These are phyloP conservation scores for Neodon shergylaensis DNA, from an alignment of 2,113 vertebrate genomes.

Conservation along the genomic window DNA sequence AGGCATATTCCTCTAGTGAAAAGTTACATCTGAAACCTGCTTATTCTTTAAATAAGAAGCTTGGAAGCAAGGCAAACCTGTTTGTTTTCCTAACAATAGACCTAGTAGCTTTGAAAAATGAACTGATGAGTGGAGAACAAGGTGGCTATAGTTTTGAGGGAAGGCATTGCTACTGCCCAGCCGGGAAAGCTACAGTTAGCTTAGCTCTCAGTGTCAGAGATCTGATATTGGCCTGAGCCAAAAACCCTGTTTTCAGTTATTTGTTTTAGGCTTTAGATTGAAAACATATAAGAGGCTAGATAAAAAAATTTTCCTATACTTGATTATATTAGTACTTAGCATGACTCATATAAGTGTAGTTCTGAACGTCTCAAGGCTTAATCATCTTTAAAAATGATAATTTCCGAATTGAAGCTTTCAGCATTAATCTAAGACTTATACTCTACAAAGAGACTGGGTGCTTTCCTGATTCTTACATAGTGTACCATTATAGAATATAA, in stretches of 20 bases:
- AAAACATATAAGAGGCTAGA: not conserved
- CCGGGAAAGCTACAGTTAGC: not conserved
- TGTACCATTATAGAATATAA: not conserved
- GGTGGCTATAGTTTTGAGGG: not conserved
- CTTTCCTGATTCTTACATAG: not conserved
- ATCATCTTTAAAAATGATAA: not conserved
- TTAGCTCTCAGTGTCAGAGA: not conserved
- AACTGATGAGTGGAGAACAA: not conserved
- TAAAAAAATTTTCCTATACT: not conserved
- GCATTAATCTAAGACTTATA: not conserved
- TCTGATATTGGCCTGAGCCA: not conserved
- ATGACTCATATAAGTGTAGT: not conserved
- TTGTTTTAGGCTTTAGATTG: not conserved
- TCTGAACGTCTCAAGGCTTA: not conserved
- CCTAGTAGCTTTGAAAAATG: not conserved
- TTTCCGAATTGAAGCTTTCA: not conserved
- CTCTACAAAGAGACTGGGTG: not conserved
- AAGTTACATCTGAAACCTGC: not conserved
- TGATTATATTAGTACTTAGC: not conserved
- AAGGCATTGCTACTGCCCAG: not conserved
- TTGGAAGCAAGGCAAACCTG: not conserved
- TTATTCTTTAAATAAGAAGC: not conserved
- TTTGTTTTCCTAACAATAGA: not conserved
- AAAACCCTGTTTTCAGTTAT: not conserved
- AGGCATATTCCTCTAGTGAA: not conserved